Conservation (phyloP, 23 tunicate genomes). For the Trididemnum miniatum region DNA sequence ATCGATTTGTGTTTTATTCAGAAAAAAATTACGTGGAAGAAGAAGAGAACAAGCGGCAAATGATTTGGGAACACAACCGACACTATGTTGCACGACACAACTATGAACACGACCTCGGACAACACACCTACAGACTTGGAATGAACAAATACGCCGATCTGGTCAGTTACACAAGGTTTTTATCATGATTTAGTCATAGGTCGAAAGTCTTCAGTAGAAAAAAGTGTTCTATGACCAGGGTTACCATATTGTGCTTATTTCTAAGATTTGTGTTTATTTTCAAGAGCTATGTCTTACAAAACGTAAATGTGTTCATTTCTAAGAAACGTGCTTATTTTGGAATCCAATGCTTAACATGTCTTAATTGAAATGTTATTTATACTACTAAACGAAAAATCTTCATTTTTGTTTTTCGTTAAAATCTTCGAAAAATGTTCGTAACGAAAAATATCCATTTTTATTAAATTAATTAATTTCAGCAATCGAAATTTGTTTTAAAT, state of each 20-base stretch:
- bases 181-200: too few relatives aligned
- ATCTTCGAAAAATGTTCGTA: not conserved
- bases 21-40: slow-evolving; percentile 51
- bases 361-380: too few relatives aligned
- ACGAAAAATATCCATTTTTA: not conserved
- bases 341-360: too few relatives aligned
- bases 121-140: slow-evolving; percentile 70
- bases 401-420: not conserved
- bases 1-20: too few relatives aligned
- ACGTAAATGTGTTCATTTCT: too few relatives aligned
- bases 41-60: slow-evolving; percentile 46
- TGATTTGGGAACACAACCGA: slow-evolving; percentile 62
- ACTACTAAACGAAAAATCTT: too few relatives aligned
- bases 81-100: slow-evolving; percentile 55
- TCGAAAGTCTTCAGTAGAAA: too few relatives aligned
- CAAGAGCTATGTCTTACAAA: too few relatives aligned
- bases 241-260: too few relatives aligned
- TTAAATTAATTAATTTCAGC: not conserved
- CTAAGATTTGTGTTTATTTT: too few relatives aligned
- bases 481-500: not conserved
- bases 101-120: slow-evolving; percentile 63
- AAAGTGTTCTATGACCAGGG: too few relatives aligned
- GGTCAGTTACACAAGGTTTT: slow-evolving; percentile 65
- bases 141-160: slow-evolving; percentile 77
- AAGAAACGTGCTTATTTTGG: too few relatives aligned